Conservation (phyloP, 1,140 invertebrate species). For the Meloidogyne chitwoodi region DNA sequence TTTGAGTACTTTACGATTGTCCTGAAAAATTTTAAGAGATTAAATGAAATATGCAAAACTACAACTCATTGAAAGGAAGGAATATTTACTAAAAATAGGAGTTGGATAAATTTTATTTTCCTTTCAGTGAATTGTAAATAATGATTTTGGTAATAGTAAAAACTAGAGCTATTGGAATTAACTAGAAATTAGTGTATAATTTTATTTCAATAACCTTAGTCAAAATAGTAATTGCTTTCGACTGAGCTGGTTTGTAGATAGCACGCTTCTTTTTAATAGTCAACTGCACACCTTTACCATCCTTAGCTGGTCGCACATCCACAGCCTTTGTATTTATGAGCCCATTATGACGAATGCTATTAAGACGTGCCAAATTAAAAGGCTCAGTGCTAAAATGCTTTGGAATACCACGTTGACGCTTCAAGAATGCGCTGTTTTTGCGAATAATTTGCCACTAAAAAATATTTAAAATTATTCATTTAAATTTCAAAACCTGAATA, state of each 20-base stretch:
- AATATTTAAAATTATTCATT: neutral
- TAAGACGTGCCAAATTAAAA: constrained; percentile 32
- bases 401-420: constrained; percentile 36
- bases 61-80: too few relatives aligned
- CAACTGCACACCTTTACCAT: constrained; percentile 19
- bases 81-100: too few relatives aligned
- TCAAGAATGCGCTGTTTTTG: constrained; percentile 36
- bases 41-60: neutral
- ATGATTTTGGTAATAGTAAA: too few relatives aligned
- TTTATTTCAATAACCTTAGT: neutral
- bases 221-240: neutral
- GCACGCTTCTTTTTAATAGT: constrained; percentile 19
- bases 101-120: too few relatives aligned
- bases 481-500: constrained; percentile 10
- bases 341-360: constrained; percentile 34
- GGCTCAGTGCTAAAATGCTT: constrained; percentile 38
- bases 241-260: neutral
- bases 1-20: constrained; percentile 18
- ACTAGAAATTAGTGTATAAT: too few relatives aligned
- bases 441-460: constrained; percentile 36
- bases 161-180: too few relatives aligned
- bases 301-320: constrained; percentile 28
- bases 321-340: constrained; percentile 36
- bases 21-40: neutral
- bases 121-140: too few relatives aligned